These are phyloP conservation scores for Griposia aprilina DNA, from an alignment of 2,888 invertebrate genomes.

Conservation along the genomic window DNA sequence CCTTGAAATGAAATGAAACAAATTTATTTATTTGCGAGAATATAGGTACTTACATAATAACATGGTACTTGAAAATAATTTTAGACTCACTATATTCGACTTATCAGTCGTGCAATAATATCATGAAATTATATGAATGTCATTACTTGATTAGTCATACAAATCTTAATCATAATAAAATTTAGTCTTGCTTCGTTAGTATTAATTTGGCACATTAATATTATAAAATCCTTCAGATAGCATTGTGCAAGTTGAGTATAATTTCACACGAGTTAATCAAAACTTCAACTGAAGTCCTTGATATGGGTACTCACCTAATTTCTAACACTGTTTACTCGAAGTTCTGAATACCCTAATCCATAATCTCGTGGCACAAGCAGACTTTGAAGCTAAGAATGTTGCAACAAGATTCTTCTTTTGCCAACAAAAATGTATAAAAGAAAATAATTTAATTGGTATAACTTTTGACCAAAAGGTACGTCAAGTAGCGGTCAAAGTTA, in stretches of 20 bases:
- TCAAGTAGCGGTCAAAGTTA: slow-evolving; percentile 31
- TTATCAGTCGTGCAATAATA: too few species aligned
- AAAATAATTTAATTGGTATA: slow-evolving; percentile 37
- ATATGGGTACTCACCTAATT: slow-evolving; percentile 32
- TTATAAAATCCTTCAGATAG: too few species aligned
- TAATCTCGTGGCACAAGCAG: not conserved
- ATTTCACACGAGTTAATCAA: slow-evolving; percentile 42
- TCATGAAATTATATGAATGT: too few species aligned
- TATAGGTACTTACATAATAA: too few species aligned
- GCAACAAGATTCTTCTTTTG: slow-evolving; percentile 1
- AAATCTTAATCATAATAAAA: too few species aligned
- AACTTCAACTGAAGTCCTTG: slow-evolving; percentile 35
- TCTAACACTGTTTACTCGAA: slow-evolving; percentile 21
- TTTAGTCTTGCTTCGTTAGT: too few species aligned
- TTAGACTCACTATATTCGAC: too few species aligned
- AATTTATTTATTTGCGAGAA: too few species aligned
- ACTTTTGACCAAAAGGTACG: slow-evolving; percentile 37
- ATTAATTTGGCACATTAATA: too few species aligned
- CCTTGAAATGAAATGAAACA: too few species aligned
- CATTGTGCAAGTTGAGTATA: slow-evolving; percentile 25
- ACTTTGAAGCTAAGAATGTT: not conserved
- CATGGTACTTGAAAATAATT: too few species aligned
- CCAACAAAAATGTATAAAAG: slow-evolving; percentile 17
- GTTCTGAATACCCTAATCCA: slow-evolving; percentile 4
- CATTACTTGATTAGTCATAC: too few species aligned